Evolutionary conservation across 1,140 invertebrate genomes (phyloP).

Genomic region (Diorhabda carinulata): DNA sequence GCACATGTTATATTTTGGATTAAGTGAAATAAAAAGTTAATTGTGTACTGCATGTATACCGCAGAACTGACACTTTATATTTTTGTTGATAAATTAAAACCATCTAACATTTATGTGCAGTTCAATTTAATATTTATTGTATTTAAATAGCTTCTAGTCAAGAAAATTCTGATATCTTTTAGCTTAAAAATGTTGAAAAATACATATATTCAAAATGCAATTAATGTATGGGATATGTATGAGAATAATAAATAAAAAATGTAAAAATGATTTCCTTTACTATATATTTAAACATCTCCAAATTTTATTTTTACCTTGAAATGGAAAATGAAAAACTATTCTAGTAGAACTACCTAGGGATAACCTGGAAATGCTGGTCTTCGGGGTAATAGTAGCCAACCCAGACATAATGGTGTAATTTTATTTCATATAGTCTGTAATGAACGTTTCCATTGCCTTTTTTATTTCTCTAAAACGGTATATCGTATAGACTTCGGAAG

Average conservation of each 20-base stretch:
- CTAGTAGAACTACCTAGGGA: no score
- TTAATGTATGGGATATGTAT: conserved; percentile 50
- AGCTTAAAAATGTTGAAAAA: conserved; percentile 47
- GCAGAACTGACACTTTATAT: conserved; percentile 35
- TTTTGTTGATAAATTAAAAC: conserved; percentile 33
- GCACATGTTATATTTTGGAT: conserved; percentile 23
- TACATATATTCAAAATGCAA: conserved; percentile 46
- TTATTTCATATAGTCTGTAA: no score
- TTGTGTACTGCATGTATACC: conserved; percentile 25
- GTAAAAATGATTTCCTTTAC: neutral
- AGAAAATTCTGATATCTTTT: conserved; percentile 44
- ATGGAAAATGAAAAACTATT: no score
- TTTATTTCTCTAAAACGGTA: no score
- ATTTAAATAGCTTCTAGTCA: conserved; percentile 45
- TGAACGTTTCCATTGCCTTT: no score
- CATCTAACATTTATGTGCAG: conserved; percentile 36
- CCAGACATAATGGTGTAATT: no score
- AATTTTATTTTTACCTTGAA: no score
- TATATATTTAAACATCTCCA: no score
- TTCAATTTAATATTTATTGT: conserved; percentile 33
- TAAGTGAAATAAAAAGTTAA: conserved; percentile 17
- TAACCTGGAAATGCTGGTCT: no score
- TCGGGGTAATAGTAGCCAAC: no score
- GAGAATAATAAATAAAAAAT: conserved; percentile 41
- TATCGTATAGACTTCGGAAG: no score